A percentile compares a stretch with the other conserved stretches of the same genome.
phyloP scores from a whole-genome alignment of 92 coral and sea anemone genomes.

The Chrysogorgia sp. region DNA sequence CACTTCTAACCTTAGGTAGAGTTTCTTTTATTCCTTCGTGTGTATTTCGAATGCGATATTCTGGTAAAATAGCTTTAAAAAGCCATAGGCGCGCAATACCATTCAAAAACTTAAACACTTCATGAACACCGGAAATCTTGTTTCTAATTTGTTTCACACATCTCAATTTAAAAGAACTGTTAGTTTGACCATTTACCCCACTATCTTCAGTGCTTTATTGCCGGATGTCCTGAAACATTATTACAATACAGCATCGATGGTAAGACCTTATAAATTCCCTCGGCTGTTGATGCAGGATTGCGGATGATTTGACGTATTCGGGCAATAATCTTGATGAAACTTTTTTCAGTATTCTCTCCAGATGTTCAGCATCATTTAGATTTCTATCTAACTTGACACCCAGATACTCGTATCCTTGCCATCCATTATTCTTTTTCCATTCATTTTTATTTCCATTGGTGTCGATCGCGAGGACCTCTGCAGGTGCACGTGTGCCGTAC shows the following conservation, averaged over 20 bases:
- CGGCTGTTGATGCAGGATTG: neutral
- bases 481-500: too few relatives aligned
- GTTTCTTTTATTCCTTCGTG: too few relatives aligned
- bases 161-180: neutral
- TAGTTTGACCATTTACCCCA: neutral
- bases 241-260: too few relatives aligned
- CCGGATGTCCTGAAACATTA: too few relatives aligned
- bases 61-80: too few relatives aligned
- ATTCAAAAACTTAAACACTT: slow-evolving; percentile 20
- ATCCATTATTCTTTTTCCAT: neutral
- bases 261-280: neutral
- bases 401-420: neutral
- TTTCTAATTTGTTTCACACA: neutral
- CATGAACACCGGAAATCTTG: neutral
- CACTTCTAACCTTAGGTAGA: too few relatives aligned
- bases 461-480: too few relatives aligned
- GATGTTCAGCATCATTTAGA: neutral
- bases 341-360: neutral
- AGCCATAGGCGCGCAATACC: too few relatives aligned
- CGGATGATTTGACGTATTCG: too few relatives aligned
- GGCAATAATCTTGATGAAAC: neutral
- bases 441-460: neutral
- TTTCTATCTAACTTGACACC: neutral
- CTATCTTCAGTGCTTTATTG: neutral
- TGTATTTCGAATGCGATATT: too few relatives aligned